These are phyloP conservation scores for Adelges cooleyi DNA, from an alignment of 1,140 invertebrate species.

Conservation along the genomic window DNA sequence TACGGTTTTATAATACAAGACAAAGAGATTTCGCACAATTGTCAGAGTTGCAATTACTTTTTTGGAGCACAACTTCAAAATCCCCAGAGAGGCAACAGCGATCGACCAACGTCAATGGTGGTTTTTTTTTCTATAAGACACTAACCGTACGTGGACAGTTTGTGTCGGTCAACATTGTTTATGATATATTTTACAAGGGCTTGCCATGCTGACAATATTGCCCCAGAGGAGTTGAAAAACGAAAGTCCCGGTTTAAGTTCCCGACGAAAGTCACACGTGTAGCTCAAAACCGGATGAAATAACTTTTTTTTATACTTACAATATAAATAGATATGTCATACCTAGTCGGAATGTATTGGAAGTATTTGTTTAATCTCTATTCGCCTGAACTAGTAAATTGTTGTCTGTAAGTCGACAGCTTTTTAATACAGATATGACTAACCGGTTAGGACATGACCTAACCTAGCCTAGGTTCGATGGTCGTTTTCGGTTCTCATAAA, in stretches of 20 bases:
- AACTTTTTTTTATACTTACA: too few species aligned
- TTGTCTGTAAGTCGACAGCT: too few species aligned
- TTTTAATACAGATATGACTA: too few species aligned
- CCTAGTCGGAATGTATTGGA: too few species aligned
- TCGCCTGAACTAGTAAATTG: too few species aligned
- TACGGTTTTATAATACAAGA: too few species aligned
- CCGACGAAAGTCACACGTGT: not conserved
- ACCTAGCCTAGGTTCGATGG: too few species aligned
- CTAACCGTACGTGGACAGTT: constrained; percentile 8
- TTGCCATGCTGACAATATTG: constrained; percentile 15
- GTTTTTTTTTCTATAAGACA: constrained; percentile 13
- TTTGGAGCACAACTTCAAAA: not conserved
- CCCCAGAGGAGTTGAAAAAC: constrained; percentile 24
- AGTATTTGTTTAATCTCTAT: too few species aligned
- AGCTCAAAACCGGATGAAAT: constrained; percentile 8
- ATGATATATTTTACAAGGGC: constrained; percentile 27
- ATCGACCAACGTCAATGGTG: not conserved
- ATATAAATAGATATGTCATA: too few species aligned
- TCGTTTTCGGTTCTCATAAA: too few species aligned
- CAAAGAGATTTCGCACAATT: not conserved
- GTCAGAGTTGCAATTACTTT: constrained; percentile 19
- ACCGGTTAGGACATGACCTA: too few species aligned
- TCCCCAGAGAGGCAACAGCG: constrained; percentile 10
- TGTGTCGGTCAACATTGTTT: constrained; percentile 17
- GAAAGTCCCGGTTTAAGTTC: constrained; percentile 1